A percentile compares a stretch with the other conserved stretches of the same genome.
Evolutionary conservation across 2,888 invertebrate species (phyloP).

Genomic region (Melinopterus prodromus): DNA sequence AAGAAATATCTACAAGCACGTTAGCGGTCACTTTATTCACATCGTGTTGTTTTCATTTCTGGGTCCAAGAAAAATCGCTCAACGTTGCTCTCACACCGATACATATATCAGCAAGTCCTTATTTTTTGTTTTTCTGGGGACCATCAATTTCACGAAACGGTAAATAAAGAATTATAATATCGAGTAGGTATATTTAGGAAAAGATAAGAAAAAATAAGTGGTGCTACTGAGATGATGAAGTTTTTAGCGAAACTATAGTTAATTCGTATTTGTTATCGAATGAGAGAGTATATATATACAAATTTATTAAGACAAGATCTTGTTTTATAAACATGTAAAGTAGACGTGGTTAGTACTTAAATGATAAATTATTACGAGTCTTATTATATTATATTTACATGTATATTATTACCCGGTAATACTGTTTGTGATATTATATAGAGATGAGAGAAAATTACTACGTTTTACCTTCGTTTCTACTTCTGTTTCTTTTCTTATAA

Average conservation of each 20-base stretch:
- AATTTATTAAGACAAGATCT: neutral
- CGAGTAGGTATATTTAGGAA: conserved; percentile 4
- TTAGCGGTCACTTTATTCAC: conserved; percentile 4
- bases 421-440: conserved; percentile 27
- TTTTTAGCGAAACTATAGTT: neutral
- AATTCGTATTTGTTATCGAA: neutral
- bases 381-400: conserved; percentile 4
- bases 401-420: conserved; percentile 24
- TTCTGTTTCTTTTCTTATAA: conserved; percentile 15
- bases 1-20: conserved; percentile 8
- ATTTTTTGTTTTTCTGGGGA: conserved; percentile 14
- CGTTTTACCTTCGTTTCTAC: conserved; percentile 14
- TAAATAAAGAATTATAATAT: neutral
- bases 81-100: conserved; percentile 10
- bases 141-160: conserved; percentile 5
- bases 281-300: neutral
- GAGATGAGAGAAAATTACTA: conserved; percentile 13
- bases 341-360: neutral
- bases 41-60: conserved; percentile 19
- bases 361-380: neutral
- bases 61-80: conserved; percentile 23
- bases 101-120: neutral
- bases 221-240: neutral
- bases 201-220: neutral
- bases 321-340: neutral